phyloP scores from a whole-genome alignment of 2,797 vertebrate genomes.

The Graptemys geographica region DNA sequence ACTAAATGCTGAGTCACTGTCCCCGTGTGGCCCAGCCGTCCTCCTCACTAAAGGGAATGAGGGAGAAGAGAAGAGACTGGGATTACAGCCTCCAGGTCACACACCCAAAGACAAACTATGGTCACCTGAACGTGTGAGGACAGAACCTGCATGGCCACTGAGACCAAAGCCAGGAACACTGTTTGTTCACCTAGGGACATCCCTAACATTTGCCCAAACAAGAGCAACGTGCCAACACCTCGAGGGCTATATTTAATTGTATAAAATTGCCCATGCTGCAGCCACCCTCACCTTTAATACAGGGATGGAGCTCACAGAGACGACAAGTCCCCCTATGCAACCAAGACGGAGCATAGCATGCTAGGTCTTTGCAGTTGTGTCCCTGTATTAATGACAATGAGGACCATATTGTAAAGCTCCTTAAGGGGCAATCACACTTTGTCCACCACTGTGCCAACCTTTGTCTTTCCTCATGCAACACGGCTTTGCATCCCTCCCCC shows the following conservation, averaged over 20 bases:
- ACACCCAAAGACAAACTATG: slow-evolving; percentile 11
- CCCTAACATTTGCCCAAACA: background rate
- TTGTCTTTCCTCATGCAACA: background rate
- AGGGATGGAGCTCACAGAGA: background rate
- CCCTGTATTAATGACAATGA: background rate
- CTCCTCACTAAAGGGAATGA: slow-evolving; percentile 48
- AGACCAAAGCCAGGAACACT: background rate
- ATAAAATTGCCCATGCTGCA: background rate
- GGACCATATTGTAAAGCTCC: background rate
- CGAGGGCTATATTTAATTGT: background rate
- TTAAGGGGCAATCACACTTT: background rate
- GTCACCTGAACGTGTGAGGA: slow-evolving; percentile 36
- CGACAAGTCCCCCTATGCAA: background rate
- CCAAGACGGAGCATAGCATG: background rate
- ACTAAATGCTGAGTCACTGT: background rate
- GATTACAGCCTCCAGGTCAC: slow-evolving; percentile 58
- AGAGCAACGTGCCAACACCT: background rate
- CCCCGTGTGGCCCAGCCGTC: slow-evolving; percentile 53
- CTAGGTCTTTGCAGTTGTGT: background rate
- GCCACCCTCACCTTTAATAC: fast-evolving
- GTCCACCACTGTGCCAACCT: background rate
- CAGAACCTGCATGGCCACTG: slow-evolving; percentile 40
- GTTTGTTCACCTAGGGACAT: background rate
- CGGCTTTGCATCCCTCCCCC: background rate
- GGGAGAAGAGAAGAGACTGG: background rate